A percentile compares a stretch with the other conserved stretches of the same genome.
phyloP scores from a whole-genome alignment of 2,113 vertebrate species.

The Nesospiza acunhae region DNA sequence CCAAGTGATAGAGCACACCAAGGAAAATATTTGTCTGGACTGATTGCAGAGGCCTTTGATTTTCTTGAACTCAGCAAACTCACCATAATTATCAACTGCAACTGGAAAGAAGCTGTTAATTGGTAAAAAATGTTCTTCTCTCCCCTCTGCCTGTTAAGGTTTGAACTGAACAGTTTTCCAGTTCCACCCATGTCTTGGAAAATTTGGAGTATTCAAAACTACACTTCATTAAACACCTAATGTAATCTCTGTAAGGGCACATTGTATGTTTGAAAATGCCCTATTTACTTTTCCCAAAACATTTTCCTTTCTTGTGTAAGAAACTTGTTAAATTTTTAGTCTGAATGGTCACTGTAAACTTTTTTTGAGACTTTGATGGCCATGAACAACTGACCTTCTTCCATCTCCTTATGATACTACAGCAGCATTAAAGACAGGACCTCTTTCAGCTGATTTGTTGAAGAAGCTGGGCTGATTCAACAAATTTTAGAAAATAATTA shows the following conservation, averaged over 20 bases:
- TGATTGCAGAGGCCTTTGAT: neutral
- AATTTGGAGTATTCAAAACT: neutral
- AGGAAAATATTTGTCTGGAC: neutral
- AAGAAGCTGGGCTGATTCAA: neutral
- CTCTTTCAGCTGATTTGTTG: neutral
- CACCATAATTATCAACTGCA: neutral
- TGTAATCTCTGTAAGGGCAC: neutral
- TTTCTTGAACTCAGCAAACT: neutral
- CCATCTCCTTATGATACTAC: neutral
- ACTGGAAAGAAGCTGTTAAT: neutral
- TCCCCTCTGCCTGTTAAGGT: neutral
- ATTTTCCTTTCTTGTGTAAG: neutral
- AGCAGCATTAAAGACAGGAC: neutral
- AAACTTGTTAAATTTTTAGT: neutral
- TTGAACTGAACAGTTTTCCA: neutral
- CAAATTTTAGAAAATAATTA: neutral
- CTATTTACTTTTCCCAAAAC: neutral
- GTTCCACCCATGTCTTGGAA: neutral
- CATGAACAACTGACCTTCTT: neutral
- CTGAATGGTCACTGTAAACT: neutral
- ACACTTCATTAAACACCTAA: neutral
- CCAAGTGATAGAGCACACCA: neutral
- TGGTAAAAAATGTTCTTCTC: neutral
- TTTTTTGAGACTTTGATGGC: neutral
- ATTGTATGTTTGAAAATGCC: neutral